These are phyloP conservation scores for Rostratula benghalensis DNA, from an alignment of 2,113 vertebrate genomes.

Conservation along the genomic window DNA sequence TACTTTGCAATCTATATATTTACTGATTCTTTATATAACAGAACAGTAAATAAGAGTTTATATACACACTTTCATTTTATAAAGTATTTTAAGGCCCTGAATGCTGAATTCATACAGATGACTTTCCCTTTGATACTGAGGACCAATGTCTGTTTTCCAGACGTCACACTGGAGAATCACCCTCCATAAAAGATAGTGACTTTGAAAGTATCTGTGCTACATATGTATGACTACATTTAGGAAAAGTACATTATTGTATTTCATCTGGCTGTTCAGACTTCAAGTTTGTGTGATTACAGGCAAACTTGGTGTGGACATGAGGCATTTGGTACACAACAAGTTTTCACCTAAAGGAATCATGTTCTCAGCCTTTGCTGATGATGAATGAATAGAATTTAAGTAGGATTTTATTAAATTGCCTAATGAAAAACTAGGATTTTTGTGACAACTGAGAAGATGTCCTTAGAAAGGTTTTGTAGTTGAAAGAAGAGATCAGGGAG, in stretches of 20 bases:
- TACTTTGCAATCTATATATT: neutral
- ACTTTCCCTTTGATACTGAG: neutral
- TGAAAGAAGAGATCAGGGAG: neutral
- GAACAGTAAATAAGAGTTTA: neutral
- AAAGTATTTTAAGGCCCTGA: neutral
- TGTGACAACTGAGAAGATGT: neutral
- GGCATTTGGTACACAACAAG: neutral
- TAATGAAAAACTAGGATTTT: neutral
- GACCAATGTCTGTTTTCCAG: neutral
- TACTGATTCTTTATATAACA: neutral
- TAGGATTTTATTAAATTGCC: neutral
- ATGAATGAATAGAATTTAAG: neutral
- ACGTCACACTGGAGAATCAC: neutral
- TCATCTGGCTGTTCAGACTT: neutral
- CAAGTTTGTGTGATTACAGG: neutral
- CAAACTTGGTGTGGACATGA: neutral
- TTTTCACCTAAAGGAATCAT: neutral
- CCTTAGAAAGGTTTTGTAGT: neutral
- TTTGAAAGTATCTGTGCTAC: neutral
- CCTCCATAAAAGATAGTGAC: neutral
- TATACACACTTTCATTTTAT: neutral
- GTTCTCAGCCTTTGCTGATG: neutral
- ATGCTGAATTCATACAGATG: neutral
- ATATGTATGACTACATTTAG: neutral
- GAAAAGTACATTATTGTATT: neutral